Evolutionary conservation across 2,888 invertebrate species (phyloP).

Genomic region (Axea sp.): DNA sequence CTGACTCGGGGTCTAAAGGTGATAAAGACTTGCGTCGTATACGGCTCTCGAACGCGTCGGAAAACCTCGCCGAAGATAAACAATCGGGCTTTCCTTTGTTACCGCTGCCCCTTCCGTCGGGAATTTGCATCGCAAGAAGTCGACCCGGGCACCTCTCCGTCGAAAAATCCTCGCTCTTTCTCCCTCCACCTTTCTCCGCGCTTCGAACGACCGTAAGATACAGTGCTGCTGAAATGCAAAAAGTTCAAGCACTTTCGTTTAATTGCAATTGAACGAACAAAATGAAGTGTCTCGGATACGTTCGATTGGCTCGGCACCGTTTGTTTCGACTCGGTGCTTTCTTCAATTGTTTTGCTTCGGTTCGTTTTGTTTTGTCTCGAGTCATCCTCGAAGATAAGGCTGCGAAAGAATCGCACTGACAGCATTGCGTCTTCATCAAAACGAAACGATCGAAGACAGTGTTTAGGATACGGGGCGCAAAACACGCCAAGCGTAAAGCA

Average conservation of each 20-base stretch:
- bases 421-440: constrained; percentile 48
- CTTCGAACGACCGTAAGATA: too few species aligned
- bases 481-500: constrained; percentile 43
- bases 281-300: too few species aligned
- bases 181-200: too few species aligned
- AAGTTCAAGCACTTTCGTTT: too few species aligned
- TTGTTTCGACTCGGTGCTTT: too few species aligned
- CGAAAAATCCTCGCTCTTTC: background rate
- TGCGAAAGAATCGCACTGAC: background rate
- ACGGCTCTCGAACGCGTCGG: constrained; percentile 16
- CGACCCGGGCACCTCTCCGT: background rate
- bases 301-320: too few species aligned
- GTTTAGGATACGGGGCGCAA: constrained; percentile 45
- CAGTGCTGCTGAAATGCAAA: too few species aligned
- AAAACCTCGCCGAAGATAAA: constrained; percentile 39
- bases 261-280: too few species aligned
- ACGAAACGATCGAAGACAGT: constrained; percentile 43
- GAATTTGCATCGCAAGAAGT: constrained; percentile 7
- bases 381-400: background rate
- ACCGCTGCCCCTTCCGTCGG: constrained; percentile 14
- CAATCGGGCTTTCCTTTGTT: constrained; percentile 49
- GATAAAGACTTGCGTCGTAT: constrained; percentile 40
- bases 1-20: constrained; percentile 55
- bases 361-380: too few species aligned
- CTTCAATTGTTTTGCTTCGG: too few species aligned